Conservation (phyloP, 2,797 vertebrate genomes). For the Morus bassanus region DNA sequence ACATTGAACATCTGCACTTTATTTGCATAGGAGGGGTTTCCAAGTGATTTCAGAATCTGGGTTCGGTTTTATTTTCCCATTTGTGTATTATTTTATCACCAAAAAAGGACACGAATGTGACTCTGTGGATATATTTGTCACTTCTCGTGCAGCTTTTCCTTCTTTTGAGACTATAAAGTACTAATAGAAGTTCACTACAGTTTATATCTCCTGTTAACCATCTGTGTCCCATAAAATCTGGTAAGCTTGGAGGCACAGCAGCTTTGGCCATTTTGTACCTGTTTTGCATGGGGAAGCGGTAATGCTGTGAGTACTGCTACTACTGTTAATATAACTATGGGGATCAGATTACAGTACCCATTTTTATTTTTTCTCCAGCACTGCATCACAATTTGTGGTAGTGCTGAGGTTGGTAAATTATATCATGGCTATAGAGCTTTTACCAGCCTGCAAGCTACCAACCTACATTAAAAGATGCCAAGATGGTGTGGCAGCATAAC, state of each 20-base stretch:
- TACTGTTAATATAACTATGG: neutral
- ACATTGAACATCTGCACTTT: neutral
- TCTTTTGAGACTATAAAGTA: neutral
- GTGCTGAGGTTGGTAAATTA: neutral
- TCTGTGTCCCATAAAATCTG: neutral
- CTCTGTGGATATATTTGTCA: neutral
- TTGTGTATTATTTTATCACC: neutral
- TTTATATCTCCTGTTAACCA: neutral
- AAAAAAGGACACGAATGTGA: neutral
- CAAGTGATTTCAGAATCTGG: neutral
- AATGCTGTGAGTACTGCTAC: neutral
- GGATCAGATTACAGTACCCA: neutral
- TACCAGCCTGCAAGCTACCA: neutral
- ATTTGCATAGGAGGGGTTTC: neutral
- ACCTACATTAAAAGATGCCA: neutral
- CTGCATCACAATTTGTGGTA: neutral
- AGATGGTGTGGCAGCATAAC: neutral
- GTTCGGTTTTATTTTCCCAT: neutral
- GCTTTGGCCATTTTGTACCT: neutral
- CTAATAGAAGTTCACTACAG: neutral
- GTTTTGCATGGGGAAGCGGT: neutral
- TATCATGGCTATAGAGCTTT: neutral
- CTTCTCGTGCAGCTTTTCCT: neutral
- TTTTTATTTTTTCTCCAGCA: neutral
- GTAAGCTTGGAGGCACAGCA: neutral